phyloP scores from a whole-genome alignment of 2,888 invertebrate species.

The Arctia plantaginis region DNA sequence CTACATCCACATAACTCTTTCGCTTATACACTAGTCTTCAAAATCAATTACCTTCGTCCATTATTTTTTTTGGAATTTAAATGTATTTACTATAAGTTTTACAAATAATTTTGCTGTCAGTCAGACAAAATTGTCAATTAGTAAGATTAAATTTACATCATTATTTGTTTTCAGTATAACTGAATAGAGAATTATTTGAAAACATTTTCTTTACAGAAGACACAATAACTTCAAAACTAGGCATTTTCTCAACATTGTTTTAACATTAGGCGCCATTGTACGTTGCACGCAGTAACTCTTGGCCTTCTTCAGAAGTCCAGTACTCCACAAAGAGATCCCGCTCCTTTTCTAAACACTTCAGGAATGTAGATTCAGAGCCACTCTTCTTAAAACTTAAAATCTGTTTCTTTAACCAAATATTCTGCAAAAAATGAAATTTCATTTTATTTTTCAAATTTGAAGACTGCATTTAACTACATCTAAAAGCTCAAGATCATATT shows the following conservation, averaged over 20 bases:
- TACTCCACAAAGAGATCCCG: slow-evolving; percentile 89
- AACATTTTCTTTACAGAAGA: slow-evolving; percentile 11
- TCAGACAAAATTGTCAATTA: slow-evolving; percentile 43
- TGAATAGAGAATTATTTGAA: slow-evolving; percentile 11
- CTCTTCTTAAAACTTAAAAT: slow-evolving; percentile 80
- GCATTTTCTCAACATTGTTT: background rate
- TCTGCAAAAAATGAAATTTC: slow-evolving; percentile 81
- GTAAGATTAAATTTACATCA: slow-evolving; percentile 20
- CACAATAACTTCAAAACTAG: slow-evolving; percentile 15
- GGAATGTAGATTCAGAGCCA: slow-evolving; percentile 87
- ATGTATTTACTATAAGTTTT: slow-evolving; percentile 18
- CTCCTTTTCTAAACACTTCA: slow-evolving; percentile 89
- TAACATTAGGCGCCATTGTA: slow-evolving; percentile 34
- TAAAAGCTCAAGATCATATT: background rate
- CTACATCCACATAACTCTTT: slow-evolving; percentile 12
- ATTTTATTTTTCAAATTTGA: background rate
- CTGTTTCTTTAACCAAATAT: slow-evolving; percentile 85
- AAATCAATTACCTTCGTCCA: slow-evolving; percentile 4
- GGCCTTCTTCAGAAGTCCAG: slow-evolving; percentile 92
- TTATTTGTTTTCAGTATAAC: slow-evolving; percentile 10
- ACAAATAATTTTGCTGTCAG: slow-evolving; percentile 50
- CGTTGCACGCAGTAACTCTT: slow-evolving; percentile 72
- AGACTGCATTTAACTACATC: background rate
- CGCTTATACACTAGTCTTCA: slow-evolving; percentile 44
- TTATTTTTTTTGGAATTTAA: slow-evolving; percentile 23